Base-by-base conservation (phyloP, 53 echinoderm and acorn worm species). In the Crossaster papposus region DNA sequence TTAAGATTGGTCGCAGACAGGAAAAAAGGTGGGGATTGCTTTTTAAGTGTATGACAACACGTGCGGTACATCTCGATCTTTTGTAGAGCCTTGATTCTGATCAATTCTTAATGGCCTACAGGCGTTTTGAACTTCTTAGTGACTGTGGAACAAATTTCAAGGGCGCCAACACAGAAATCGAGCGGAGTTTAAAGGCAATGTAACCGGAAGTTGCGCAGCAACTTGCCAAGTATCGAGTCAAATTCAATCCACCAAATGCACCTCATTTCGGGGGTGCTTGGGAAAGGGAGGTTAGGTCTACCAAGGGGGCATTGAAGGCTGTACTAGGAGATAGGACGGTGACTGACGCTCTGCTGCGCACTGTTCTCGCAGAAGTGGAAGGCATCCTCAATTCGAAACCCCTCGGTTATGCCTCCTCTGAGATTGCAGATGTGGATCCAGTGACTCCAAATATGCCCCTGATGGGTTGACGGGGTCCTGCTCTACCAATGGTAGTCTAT, bases 71-170 rank as follows among this genome's bases (percentile, higher is more conserved):
- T 44, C 51, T 86, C 1, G 86, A 86, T n/a, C 22, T 73, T 8
- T 29, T 86, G 2, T 51, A 71, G 24, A 70, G 86, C 26, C 51
- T 86, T 8, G 51, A 74, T 73, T 0, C 74, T 2, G 86, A 86
- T 73, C 17, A n/a, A 24, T 73, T 72, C 54, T 23, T 85, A 72
- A 85, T 85, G 85, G 71, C 70, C 26, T 85, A 70, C 68, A 51
- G 86, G 51, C 37, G 86, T 29, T 86, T 86, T 37, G 89, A 89
- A n/a, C 17, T 89, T 10, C 33, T 23, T 14, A 36, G 34, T 29
- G 92, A 92, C 65, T 89, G 92, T 20, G 92, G 89, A 17, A 92
- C 92, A 5, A 92, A 92, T 36, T 92, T 92, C 24, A 36, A 30
- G 23, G 92, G 89, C n/a, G n/a, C n/a, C n/a, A n/a, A n/a, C n/a